These are phyloP conservation scores for Hippopotamyrus pictus DNA, from an alignment of 2,797 vertebrate species.

Conservation along the genomic window DNA sequence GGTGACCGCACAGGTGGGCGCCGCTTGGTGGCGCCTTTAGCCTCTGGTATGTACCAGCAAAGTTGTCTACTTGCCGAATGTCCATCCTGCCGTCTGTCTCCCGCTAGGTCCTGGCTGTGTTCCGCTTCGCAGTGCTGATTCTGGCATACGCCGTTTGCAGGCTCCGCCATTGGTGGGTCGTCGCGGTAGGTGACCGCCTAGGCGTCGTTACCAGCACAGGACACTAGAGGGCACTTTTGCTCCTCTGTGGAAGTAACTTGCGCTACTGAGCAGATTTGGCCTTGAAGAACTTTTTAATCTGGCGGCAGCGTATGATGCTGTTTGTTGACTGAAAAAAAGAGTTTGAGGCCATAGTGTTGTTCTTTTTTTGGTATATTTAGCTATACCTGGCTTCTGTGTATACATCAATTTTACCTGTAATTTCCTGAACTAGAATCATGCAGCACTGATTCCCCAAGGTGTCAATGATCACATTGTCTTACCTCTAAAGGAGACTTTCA, in stretches of 20 bases:
- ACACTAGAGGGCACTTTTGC: neutral
- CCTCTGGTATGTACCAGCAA: neutral
- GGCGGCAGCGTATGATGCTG: no score
- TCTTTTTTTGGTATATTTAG: neutral
- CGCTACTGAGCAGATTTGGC: neutral
- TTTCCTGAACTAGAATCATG: neutral
- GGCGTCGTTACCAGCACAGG: constrained; percentile 48
- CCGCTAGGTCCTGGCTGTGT: constrained; percentile 66
- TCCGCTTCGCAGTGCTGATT: constrained; percentile 71
- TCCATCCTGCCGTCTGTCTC: neutral
- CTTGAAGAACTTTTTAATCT: neutral
- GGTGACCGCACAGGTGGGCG: neutral
- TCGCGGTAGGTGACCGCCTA: constrained; percentile 72
- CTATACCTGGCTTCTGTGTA: neutral
- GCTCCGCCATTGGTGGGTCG: constrained; percentile 72
- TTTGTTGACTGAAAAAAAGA: neutral
- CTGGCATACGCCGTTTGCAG: constrained; percentile 70
- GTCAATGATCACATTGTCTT: neutral
- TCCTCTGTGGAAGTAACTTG: neutral
- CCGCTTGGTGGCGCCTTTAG: neutral
- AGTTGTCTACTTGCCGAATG: neutral
- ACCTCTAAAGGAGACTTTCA: neutral
- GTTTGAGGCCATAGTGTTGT: neutral
- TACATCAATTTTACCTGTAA: neutral
- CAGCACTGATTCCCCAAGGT: neutral